Evolutionary conservation across 2,113 vertebrate species (phyloP).

Genomic region (Martes martes): DNA sequence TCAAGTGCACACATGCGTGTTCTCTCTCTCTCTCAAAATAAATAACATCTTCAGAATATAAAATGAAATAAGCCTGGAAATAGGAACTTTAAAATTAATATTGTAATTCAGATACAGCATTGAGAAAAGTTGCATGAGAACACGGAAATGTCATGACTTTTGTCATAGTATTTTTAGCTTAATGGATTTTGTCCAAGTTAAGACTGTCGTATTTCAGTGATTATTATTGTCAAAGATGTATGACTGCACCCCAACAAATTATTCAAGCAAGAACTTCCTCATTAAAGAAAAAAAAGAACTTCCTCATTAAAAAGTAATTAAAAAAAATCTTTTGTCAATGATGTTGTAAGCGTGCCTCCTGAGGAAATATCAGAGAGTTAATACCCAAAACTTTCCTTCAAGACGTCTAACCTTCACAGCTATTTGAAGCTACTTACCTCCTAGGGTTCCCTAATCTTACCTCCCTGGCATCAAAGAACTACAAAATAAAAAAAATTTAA

Average conservation of each 20-base stretch:
- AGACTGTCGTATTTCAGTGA: neutral
- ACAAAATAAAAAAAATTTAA: neutral
- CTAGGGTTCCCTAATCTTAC: constrained; percentile 40
- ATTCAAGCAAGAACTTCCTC: constrained; percentile 33
- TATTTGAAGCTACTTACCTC: constrained; percentile 55
- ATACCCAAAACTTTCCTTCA: constrained; percentile 35
- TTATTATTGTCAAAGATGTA: neutral
- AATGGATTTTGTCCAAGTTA: neutral
- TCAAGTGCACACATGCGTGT: neutral
- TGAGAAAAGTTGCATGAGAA: neutral
- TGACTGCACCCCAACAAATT: constrained; percentile 41
- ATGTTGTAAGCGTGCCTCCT: neutral
- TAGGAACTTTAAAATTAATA: neutral
- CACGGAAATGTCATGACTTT: neutral
- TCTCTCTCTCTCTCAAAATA: neutral
- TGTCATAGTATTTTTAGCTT: neutral
- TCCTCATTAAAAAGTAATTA: neutral
- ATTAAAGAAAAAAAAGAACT: neutral
- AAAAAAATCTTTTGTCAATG: constrained; percentile 38
- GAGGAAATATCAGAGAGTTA: constrained; percentile 38
- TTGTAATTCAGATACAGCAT: neutral
- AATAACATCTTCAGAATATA: neutral
- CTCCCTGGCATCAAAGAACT: constrained; percentile 49
- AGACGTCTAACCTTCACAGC: neutral
- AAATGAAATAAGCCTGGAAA: constrained; percentile 8